phyloP scores from a whole-genome alignment of 2,797 vertebrate species.

The Molossus alvarezi region DNA sequence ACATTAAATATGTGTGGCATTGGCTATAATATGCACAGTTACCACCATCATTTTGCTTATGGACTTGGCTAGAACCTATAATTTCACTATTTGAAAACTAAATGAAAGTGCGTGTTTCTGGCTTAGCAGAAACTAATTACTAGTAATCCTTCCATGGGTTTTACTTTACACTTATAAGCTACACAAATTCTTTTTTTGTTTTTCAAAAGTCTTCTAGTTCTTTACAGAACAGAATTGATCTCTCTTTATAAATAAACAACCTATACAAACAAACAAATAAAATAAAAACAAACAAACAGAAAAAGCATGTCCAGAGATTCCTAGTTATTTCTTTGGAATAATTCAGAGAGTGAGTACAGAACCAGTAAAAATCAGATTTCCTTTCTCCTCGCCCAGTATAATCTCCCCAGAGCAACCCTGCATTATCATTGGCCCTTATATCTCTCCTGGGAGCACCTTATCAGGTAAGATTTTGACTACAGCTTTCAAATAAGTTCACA shows the following conservation, averaged over 20 bases:
- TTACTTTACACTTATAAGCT: conserved; percentile 14
- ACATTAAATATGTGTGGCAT: neutral
- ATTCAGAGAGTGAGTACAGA: conserved; percentile 36
- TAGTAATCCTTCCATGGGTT: conserved; percentile 40
- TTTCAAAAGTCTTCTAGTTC: neutral
- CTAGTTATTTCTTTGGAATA: conserved; percentile 43
- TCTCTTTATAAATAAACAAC: conserved; percentile 56
- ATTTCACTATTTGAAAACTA: conserved; percentile 55
- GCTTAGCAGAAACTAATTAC: conserved; percentile 66
- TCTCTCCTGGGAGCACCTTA: conserved; percentile 13
- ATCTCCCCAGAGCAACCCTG: neutral
- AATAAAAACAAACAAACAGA: neutral
- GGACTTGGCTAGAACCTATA: conserved; percentile 15
- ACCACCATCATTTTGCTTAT: neutral
- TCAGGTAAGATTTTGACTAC: conserved; percentile 53
- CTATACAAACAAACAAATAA: neutral
- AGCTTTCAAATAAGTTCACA: conserved; percentile 15
- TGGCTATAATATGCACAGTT: neutral
- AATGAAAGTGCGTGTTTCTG: conserved; percentile 48
- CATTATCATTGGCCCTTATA: neutral
- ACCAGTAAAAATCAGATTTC: conserved; percentile 30
- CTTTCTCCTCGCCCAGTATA: neutral
- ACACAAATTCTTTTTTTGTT: conserved; percentile 40
- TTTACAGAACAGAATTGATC: conserved; percentile 51
- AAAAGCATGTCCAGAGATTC: conserved; percentile 26